Evolutionary conservation across 1,140 invertebrate genomes (phyloP), one percentile per base, ranked within the genome.

Genomic region (Caenorhabditis briggsae): DNA sequence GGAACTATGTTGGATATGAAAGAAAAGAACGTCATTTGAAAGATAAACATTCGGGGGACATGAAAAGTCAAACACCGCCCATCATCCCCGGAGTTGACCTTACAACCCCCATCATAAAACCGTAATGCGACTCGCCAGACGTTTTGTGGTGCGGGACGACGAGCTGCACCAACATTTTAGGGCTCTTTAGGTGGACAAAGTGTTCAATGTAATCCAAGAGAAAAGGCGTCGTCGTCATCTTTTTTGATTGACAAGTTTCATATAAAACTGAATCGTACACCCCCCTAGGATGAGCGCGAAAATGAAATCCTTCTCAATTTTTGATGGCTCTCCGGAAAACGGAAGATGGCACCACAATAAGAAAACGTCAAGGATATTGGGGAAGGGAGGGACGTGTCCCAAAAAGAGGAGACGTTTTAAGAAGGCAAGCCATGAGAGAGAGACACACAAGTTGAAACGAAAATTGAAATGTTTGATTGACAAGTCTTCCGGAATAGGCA

Each of bases 391-490:
- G 20, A 50, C 18, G 64, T 33, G 33, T 70, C 33, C 64, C 64
- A 78, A 78, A 78, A 50, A 20, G n/a, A 78, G 20, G 70, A 33
- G 20, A 23, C 46, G 46, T 50, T 50, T 50, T 78, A 78, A 78
- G 70, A 78, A 78, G 70, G 50, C 70, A 78, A 78, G 70, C 48
- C 70, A 46, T 78, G 50, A 53, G n/a, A 46, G 46, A 78, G 70
- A 70, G 41, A 41, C 33, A 78, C 46, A 46, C 70, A 78, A 78
- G 70, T 78, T 78, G 70, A 78, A 78, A 78, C 70, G 70, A 78
- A 78, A 78, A 78, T 78, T 78, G 70, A 78, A 78, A 78, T 78
- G 70, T 78, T 78, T 78, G 70, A 78, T 78, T 78, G 70, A 78
- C 70, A 78, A 78, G 70, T 78, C 70, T 78, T 78, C 70, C 70